phyloP scores from a whole-genome alignment of 64 coral and sea anemone species.

The Anthopleura sola region DNA sequence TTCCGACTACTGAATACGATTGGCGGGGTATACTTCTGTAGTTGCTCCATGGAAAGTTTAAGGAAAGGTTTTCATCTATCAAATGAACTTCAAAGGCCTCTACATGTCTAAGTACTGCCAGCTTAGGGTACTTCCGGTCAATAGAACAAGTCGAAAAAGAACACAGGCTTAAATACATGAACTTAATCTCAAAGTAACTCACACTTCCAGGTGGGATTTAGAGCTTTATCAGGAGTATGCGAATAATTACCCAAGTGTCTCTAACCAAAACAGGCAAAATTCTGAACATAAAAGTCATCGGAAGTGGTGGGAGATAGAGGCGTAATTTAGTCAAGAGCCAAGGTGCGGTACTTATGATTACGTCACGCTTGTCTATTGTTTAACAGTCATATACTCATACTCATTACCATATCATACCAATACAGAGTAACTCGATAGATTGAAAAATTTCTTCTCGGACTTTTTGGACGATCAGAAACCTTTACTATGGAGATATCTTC shows the following conservation, averaged over 20 bases:
- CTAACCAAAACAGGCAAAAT: not conserved
- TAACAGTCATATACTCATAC: not conserved
- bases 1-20: too few species aligned
- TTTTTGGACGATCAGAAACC: not conserved
- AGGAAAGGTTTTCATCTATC: too few species aligned
- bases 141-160: not conserved
- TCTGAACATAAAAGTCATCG: not conserved
- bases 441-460: not conserved
- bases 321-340: not conserved
- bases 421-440: not conserved
- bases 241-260: not conserved
- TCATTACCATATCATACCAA: not conserved
- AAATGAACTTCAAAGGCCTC: too few species aligned
- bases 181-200: not conserved
- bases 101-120: too few species aligned
- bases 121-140: not conserved
- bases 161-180: not conserved
- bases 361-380: constrained; percentile 16
- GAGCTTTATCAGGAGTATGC: not conserved
- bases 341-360: not conserved
- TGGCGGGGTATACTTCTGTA: too few species aligned
- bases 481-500: not conserved
- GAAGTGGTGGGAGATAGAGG: constrained; percentile 25
- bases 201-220: not conserved
- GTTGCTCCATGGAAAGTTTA: too few species aligned